Evolutionary conservation across 1,140 invertebrate species (phyloP).

Genomic region (Zeugodacus cucurbitae): DNA sequence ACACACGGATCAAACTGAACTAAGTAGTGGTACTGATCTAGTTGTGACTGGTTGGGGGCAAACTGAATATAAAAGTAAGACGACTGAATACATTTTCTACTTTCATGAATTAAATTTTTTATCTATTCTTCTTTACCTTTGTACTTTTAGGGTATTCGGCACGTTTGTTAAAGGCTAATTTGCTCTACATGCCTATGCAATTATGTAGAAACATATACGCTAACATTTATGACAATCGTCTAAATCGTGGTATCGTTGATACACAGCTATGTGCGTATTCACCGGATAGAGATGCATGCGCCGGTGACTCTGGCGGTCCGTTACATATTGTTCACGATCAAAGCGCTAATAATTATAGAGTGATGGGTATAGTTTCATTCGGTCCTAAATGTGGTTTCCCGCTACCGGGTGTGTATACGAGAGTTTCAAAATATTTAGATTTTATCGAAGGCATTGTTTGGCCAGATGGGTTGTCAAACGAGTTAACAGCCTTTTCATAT

Average conservation of each 20-base stretch:
- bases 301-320: slow-evolving; percentile 77
- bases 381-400: slow-evolving; percentile 73
- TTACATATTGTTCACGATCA: slow-evolving; percentile 65
- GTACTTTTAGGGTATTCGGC: too few relatives aligned
- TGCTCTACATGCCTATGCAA: too few relatives aligned
- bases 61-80: slow-evolving; percentile 48
- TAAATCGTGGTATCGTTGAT: slow-evolving; percentile 45
- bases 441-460: slow-evolving; percentile 77
- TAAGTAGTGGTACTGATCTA: slow-evolving; percentile 44
- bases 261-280: slow-evolving; percentile 68
- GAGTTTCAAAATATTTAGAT: slow-evolving; percentile 70
- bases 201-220: too few relatives aligned
- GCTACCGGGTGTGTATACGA: slow-evolving; percentile 74
- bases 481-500: too few relatives aligned
- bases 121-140: too few relatives aligned
- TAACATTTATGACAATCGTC: background rate
- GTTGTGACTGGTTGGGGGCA: slow-evolving; percentile 56
- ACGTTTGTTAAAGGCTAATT: too few relatives aligned
- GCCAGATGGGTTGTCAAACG: slow-evolving; percentile 47
- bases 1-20: slow-evolving; percentile 48
- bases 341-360: slow-evolving; percentile 46
- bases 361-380: slow-evolving; percentile 73
- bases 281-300: slow-evolving; percentile 69
- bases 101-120: background rate
- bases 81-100: too few relatives aligned